Percentiles rank a stretch among this genome's conserved stretches.
These are phyloP conservation scores for Pogonomyrmex californicus DNA, from an alignment of 1,140 invertebrate species.

Conservation along the genomic window DNA sequence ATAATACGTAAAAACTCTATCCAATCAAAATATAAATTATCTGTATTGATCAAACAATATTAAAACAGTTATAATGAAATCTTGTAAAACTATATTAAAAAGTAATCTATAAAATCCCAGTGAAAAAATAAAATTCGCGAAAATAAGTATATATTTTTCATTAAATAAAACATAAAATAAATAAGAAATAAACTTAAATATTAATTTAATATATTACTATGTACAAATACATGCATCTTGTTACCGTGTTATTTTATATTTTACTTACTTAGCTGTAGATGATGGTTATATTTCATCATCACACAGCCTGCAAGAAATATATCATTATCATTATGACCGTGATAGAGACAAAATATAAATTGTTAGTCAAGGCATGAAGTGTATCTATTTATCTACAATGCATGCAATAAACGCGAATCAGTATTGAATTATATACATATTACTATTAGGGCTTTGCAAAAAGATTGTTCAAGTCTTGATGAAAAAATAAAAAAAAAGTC, in stretches of 20 bases:
- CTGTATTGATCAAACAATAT: neutral
- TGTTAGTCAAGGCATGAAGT: neutral
- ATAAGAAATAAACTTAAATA: constrained; percentile 53
- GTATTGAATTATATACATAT: neutral
- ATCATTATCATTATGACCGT: constrained; percentile 69
- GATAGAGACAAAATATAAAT: constrained; percentile 20
- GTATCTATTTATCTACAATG: constrained; percentile 18
- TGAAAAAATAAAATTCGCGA: neutral
- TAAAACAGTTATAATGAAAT: constrained; percentile 18
- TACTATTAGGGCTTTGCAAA: no score
- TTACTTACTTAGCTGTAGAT: constrained; percentile 84
- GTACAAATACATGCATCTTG: constrained; percentile 59
- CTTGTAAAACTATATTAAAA: neutral
- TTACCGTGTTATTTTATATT: constrained; percentile 71
- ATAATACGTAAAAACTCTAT: constrained; percentile 27
- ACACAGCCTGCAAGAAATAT: constrained; percentile 84
- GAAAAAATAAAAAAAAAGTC: no score
- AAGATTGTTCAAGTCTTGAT: no score
- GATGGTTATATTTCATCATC: constrained; percentile 85
- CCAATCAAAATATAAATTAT: constrained; percentile 17
- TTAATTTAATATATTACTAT: constrained; percentile 20
- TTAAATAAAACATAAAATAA: constrained; percentile 35
- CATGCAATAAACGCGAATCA: neutral
- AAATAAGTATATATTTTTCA: constrained; percentile 32
- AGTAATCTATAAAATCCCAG: neutral